Conservation (phyloP, 2,113 vertebrate species). For the Micromys minutus region DNA sequence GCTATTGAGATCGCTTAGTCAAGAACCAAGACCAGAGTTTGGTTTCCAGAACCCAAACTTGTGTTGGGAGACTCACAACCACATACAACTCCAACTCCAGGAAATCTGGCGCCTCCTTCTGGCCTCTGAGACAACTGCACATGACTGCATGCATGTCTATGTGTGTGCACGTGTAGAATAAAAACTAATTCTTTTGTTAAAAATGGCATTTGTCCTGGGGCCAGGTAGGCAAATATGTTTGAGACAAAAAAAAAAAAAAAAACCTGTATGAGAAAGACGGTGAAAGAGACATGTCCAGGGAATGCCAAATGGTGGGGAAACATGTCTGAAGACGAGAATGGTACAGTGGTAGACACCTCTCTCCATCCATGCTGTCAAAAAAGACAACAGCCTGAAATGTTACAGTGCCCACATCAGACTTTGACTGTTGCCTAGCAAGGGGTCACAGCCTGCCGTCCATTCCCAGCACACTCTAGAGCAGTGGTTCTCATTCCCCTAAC, state of each 20-base stretch:
- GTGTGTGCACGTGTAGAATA: background rate
- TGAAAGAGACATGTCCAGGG: no score
- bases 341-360: background rate
- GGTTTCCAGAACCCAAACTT: background rate
- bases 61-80: background rate
- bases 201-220: background rate
- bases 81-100: background rate
- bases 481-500: no score
- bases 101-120: background rate
- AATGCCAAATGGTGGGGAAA: background rate
- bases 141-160: background rate
- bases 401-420: background rate
- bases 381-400: background rate
- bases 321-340: background rate
- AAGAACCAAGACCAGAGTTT: background rate
- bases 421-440: fast-evolving
- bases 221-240: background rate
- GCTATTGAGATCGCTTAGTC: background rate
- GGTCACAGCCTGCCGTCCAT: background rate
- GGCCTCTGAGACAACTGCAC: background rate
- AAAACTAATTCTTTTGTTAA: background rate
- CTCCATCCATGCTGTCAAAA: background rate
- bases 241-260: background rate
- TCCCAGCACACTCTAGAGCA: background rate
- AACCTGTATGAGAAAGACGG: background rate